phyloP scores from a whole-genome alignment of 2,113 vertebrate genomes.

The Notiomystis cincta region DNA sequence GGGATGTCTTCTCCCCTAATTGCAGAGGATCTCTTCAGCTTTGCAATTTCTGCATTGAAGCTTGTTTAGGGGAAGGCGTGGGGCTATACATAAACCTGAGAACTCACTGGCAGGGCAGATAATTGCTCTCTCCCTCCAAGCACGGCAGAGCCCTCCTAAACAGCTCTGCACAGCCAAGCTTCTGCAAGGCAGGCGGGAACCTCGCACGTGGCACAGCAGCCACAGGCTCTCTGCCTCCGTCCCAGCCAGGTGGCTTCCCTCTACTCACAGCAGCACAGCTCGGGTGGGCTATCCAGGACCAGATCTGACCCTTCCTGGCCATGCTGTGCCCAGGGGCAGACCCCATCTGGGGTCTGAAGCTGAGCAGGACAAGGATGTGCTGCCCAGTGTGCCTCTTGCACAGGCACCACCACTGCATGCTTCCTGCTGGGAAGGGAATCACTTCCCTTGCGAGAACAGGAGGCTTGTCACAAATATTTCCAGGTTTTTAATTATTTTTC shows the following conservation, averaged over 20 bases:
- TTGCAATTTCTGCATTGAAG: background rate
- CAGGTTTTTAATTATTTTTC: background rate
- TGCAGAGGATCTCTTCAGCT: slow-evolving; percentile 30
- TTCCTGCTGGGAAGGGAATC: background rate
- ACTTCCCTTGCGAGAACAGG: background rate
- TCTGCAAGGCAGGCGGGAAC: background rate
- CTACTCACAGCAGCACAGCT: background rate
- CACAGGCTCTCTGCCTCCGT: background rate
- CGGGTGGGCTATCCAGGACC: background rate
- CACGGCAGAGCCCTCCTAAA: slow-evolving; percentile 22
- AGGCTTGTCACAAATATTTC: background rate
- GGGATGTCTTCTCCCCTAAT: slow-evolving; percentile 13
- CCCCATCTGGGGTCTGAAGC: background rate
- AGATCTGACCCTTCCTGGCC: background rate
- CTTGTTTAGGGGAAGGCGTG: background rate
- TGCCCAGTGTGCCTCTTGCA: background rate
- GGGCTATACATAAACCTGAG: slow-evolving; percentile 7
- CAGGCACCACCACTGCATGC: background rate
- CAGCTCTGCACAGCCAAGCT: background rate
- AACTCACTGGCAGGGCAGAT: background rate
- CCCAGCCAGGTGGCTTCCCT: background rate
- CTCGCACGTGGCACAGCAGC: background rate
- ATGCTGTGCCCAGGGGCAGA: background rate
- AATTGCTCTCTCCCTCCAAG: slow-evolving; percentile 18
- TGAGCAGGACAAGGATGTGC: accelerated